A percentile compares a stretch with the other conserved stretches of the same genome.
Conservation (phyloP, 92 coral and sea anemone species). For the Micromussa lordhowensis region DNA sequence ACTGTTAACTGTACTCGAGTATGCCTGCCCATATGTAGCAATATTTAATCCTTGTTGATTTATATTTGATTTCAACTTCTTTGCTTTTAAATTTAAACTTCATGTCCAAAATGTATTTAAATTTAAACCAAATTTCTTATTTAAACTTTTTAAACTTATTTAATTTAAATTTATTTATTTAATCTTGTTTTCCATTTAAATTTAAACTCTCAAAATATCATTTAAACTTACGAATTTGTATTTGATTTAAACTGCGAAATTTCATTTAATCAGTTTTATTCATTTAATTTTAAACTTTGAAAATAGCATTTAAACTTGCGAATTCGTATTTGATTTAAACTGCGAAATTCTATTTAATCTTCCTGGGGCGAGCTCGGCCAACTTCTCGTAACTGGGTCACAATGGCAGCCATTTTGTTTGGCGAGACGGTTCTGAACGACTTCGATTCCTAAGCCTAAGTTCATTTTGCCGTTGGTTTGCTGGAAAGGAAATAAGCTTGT, state of each 20-base stretch:
- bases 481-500: too few species aligned
- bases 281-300: too few species aligned
- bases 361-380: too few species aligned
- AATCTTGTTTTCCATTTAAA: background rate
- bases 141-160: background rate
- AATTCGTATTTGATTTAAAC: background rate
- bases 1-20: too few species aligned
- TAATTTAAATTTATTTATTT: too few species aligned
- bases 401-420: background rate
- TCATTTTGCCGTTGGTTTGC: too few species aligned
- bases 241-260: background rate
- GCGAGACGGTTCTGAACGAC: too few species aligned
- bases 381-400: too few species aligned
- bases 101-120: slow-evolving; percentile 8
- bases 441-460: too few species aligned
- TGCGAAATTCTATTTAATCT: too few species aligned
- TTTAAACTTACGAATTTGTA: background rate
- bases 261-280: background rate
- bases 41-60: slow-evolving; percentile 8
- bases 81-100: slow-evolving; percentile 11
- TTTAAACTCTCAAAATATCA: slow-evolving; percentile 4
- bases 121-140: background rate
- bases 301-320: too few species aligned
- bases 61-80: slow-evolving; percentile 8
- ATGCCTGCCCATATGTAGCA: background rate